Base-by-base conservation (phyloP, 2,113 vertebrate species). In the Coturnix japonica region DNA sequence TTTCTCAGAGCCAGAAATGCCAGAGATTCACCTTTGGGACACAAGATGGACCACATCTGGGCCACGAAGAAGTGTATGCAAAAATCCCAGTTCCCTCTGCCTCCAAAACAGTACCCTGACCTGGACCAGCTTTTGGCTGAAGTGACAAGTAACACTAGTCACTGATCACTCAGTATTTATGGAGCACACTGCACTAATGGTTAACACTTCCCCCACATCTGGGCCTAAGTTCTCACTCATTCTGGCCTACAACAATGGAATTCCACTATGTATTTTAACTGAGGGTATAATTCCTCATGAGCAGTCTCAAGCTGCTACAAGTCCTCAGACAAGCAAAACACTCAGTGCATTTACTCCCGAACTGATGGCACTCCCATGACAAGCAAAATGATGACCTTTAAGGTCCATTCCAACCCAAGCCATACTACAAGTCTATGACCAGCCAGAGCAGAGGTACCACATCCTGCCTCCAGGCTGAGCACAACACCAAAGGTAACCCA, bases 201-300 rank as follows among this genome's bases (percentile, higher is more conserved):
- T 44, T 44, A 93, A 44, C 22, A 17, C 51, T 47, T 77, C 65
- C 41, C 20, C 33, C 13, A 25, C 67, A 84, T 67, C 44, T 49
- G 14, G 31, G 16, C 30, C 53, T 91, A 89, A 94, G 86, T 60
- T 89, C 75, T 89, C 7, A 2, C 16, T 85, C 18, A 71, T 60
- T 85, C 80, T 87, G 84, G 78, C 28, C 65, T 87, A 87, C 67
- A 74, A 64, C 60, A 94, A 66, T 8, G 19, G 71, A 91, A 93
- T 77, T 89, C 87, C 72, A 81, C 81, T 30, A 18, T 37, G 67
- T 89, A 76, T 94, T 93, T 93, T 87, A 93, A 72, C 70, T 71
- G 60, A 85, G 93, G 43, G 16, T 44, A 69, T 64, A 77, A 92
- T 43, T 73, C 37, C 81, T 89, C 81, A 89, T 93, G 79, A 91